Conservation (phyloP, 2,888 invertebrate species). For the Cheilosia scutellata region DNA sequence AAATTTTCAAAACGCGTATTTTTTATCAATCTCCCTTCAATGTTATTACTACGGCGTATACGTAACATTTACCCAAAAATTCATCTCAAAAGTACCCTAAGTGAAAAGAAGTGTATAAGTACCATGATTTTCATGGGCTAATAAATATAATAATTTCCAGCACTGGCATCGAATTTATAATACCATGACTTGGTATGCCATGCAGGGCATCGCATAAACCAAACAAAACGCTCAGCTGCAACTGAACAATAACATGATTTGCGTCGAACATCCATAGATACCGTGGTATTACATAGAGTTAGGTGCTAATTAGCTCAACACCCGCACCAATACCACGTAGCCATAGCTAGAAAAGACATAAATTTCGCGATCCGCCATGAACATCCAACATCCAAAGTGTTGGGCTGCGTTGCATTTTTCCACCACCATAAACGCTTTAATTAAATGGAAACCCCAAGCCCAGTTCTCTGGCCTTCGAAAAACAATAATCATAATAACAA, state of each 20-base stretch:
- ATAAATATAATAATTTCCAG: not conserved
- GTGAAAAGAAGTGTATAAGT: not conserved
- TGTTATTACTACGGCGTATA: too few relatives aligned
- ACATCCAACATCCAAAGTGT: constrained; percentile 7
- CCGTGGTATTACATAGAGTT: constrained; percentile 2
- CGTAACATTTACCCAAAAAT: too few relatives aligned
- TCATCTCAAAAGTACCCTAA: not conserved
- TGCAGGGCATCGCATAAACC: constrained; percentile 40
- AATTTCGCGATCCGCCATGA: constrained; percentile 56
- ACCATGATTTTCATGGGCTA: not conserved
- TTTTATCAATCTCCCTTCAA: too few relatives aligned
- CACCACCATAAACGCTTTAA: constrained; percentile 47
- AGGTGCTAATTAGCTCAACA: constrained; percentile 20
- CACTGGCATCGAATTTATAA: not conserved
- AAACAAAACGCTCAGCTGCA: constrained; percentile 45
- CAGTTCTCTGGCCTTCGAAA: constrained; percentile 46
- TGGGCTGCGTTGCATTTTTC: constrained; percentile 17
- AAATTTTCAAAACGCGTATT: too few relatives aligned
- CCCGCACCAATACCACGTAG: not conserved
- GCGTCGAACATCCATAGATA: constrained; percentile 20
- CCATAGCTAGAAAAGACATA: constrained; percentile 49
- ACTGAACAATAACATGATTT: constrained; percentile 53
- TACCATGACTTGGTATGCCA: not conserved
- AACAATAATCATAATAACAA: constrained; percentile 64
- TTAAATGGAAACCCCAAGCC: constrained; percentile 53